Evolutionary conservation across 1,140 invertebrate genomes (phyloP).

Genomic region (Heliconius melpomene): DNA sequence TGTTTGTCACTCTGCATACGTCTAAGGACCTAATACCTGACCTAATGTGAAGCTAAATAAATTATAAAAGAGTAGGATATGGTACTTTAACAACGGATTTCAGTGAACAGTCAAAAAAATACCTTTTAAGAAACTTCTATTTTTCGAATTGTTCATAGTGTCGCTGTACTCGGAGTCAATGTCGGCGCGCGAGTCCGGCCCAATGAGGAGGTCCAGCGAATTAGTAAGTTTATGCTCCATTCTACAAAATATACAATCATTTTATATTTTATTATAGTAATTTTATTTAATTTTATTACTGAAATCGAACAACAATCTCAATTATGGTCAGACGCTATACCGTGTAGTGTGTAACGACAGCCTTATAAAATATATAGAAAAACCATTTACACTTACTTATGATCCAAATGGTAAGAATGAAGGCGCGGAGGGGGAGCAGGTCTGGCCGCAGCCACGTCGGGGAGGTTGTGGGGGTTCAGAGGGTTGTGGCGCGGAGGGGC

Average conservation of each 20-base stretch:
- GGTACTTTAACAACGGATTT: no score
- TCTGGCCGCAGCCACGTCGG: constrained; percentile 77
- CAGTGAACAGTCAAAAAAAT: no score
- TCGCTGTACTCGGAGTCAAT: constrained; percentile 77
- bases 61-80: no score
- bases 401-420: constrained; percentile 87
- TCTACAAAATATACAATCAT: constrained; percentile 43
- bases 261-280: no score
- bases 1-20: no score
- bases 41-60: no score
- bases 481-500: constrained; percentile 80
- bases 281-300: no score
- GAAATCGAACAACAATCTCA: no score
- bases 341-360: no score
- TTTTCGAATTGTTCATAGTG: constrained; percentile 74
- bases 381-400: constrained; percentile 79
- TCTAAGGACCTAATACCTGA: no score
- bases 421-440: constrained; percentile 85
- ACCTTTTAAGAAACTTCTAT: constrained; percentile 75
- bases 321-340: no score
- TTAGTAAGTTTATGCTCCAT: constrained; percentile 78
- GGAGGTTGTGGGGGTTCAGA: constrained; percentile 67
- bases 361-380: neutral
- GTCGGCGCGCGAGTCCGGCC: constrained; percentile 71
- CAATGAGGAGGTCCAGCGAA: constrained; percentile 76